Conservation (phyloP, 2,113 vertebrate genomes). For the Pedionomus torquatus region DNA sequence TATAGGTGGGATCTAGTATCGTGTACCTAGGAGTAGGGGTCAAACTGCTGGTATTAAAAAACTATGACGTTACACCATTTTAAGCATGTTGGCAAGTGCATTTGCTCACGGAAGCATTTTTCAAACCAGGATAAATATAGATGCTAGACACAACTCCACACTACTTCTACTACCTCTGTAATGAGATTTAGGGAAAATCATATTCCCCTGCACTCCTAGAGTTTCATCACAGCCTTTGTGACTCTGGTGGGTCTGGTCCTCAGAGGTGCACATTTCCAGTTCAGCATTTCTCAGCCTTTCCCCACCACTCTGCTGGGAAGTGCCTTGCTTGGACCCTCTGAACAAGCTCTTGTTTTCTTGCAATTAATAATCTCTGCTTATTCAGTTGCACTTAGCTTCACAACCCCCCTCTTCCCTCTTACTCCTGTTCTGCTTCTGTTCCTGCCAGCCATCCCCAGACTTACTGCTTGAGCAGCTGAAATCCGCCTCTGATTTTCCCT, state of each 20-base stretch:
- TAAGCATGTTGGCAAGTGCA: background rate
- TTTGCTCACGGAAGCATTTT: background rate
- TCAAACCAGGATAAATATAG: background rate
- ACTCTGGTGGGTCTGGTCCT: background rate
- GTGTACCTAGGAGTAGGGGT: background rate
- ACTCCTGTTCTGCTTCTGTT: background rate
- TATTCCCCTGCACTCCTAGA: background rate
- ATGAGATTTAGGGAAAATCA: background rate
- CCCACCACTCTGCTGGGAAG: background rate
- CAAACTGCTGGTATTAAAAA: background rate
- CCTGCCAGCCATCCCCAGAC: background rate
- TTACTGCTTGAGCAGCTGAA: background rate
- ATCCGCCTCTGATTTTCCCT: background rate
- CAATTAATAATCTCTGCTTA: background rate
- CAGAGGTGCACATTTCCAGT: rapidly evolving
- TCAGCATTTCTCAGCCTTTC: background rate
- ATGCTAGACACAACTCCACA: background rate
- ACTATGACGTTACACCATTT: background rate
- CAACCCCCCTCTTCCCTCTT: background rate
- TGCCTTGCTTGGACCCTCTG: background rate
- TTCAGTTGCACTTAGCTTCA: background rate
- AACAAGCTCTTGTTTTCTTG: background rate
- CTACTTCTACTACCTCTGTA: background rate
- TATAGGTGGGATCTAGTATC: background rate
- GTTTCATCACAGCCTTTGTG: background rate